Conservation (phyloP, 2,797 vertebrate species). For the Sciaenops ocellatus region DNA sequence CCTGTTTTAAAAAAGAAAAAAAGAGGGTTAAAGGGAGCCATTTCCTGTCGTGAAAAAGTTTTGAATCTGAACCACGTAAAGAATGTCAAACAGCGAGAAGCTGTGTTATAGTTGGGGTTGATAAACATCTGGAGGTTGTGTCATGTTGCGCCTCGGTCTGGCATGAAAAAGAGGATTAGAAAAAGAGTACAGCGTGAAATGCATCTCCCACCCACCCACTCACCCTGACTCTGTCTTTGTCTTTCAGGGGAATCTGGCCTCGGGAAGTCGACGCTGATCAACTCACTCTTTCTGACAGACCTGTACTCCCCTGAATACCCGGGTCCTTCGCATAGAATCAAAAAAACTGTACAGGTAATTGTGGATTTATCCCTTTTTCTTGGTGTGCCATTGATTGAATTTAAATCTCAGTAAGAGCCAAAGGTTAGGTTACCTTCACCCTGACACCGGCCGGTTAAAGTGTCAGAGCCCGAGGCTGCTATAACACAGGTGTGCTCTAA, state of each 20-base stretch:
- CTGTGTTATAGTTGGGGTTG: constrained; percentile 6
- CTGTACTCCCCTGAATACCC: constrained; percentile 97
- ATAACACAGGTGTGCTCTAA: constrained; percentile 42
- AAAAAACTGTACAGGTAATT: constrained; percentile 96
- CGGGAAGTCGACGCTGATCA: constrained; percentile 98
- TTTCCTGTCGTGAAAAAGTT: constrained; percentile 60
- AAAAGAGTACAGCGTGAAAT: constrained; percentile 54
- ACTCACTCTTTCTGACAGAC: constrained; percentile 98
- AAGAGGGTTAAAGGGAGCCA: constrained; percentile 32
- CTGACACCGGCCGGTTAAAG: constrained; percentile 20
- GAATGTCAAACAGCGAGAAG: constrained; percentile 56
- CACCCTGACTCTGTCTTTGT: constrained; percentile 51
- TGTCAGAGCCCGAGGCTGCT: constrained; percentile 29
- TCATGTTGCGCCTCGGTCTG: constrained; percentile 40
- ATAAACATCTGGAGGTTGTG: constrained; percentile 68
- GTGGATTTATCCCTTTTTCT: not conserved
- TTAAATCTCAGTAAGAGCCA: not conserved
- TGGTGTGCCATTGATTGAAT: not conserved
- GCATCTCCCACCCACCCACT: constrained; percentile 44
- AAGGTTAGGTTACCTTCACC: not conserved
- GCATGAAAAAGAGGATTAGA: constrained; percentile 38
- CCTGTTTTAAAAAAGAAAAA: constrained; percentile 12
- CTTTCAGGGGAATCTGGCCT: constrained; percentile 94
- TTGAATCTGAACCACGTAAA: constrained; percentile 58
- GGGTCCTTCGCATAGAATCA: constrained; percentile 96